Evolutionary conservation across 2,888 invertebrate species (phyloP).

Genomic region (Onthophagus sagittarius): DNA sequence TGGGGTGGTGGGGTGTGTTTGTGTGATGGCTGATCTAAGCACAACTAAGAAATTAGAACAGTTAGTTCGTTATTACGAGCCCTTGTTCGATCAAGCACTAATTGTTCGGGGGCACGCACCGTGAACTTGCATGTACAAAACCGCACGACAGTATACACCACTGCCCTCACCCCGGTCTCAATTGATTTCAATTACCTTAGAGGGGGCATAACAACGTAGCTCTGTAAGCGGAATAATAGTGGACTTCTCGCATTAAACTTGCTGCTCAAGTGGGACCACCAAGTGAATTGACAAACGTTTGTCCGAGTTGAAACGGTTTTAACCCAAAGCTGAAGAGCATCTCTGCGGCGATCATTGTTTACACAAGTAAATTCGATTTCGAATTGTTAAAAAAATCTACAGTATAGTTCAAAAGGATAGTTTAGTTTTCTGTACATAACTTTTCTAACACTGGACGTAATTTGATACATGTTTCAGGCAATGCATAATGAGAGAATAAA

Average conservation of each 20-base stretch:
- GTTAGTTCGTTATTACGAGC: conserved; percentile 29
- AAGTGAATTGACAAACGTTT: not conserved
- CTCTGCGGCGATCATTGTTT: not conserved
- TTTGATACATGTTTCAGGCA: no score
- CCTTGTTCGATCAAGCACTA: conserved; percentile 26
- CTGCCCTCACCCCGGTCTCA: not conserved
- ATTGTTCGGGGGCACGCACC: conserved; percentile 31
- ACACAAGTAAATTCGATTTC: not conserved
- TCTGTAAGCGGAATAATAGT: not conserved
- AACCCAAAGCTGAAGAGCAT: not conserved
- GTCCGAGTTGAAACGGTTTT: not conserved
- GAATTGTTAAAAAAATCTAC: not conserved
- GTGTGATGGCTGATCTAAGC: conserved; percentile 1
- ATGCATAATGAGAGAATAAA: no score
- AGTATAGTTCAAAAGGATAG: no score
- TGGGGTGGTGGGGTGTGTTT: not conserved
- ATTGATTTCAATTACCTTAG: conserved; percentile 2
- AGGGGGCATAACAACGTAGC: not conserved
- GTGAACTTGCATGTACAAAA: conserved; percentile 15
- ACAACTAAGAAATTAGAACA: conserved; percentile 31
- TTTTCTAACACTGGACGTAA: no score
- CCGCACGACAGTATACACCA: conserved; percentile 5
- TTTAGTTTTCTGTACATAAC: no score
- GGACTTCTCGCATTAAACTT: not conserved
- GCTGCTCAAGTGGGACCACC: not conserved